phyloP scores from a whole-genome alignment of 1,140 invertebrate genomes.

The Macrobrachium rosenbergii region DNA sequence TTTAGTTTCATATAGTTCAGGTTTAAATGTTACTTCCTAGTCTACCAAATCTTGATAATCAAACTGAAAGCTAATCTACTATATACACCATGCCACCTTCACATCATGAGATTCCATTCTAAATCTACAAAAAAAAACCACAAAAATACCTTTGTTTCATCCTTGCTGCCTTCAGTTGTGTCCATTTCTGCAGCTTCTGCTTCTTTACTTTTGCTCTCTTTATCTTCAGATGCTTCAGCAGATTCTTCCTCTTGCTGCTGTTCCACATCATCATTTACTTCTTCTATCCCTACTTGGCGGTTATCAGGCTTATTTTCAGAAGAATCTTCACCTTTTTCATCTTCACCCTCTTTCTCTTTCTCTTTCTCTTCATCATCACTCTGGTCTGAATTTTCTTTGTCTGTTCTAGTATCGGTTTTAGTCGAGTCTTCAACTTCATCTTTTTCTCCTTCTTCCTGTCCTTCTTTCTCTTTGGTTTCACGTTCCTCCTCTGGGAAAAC shows the following conservation, averaged over 20 bases:
- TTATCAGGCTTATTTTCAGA: conserved; percentile 66
- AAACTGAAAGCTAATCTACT: no score
- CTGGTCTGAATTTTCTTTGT: conserved; percentile 69
- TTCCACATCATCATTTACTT: conserved; percentile 60
- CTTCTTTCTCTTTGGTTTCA: conserved; percentile 66
- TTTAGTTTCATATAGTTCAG: no score
- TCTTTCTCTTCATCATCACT: conserved; percentile 44
- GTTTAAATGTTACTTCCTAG: no score
- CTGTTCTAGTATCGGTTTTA: conserved; percentile 66
- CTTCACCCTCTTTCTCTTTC: conserved; percentile 67
- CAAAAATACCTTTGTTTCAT: conserved; percentile 46
- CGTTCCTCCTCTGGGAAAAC: conserved; percentile 60
- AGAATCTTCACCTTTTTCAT: conserved; percentile 55
- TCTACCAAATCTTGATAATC: no score
- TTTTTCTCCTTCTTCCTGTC: conserved; percentile 66
- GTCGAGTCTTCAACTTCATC: conserved; percentile 60
- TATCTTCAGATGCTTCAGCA: conserved; percentile 59
- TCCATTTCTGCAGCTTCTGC: conserved; percentile 65
- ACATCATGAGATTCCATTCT: no score
- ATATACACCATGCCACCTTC: no score
- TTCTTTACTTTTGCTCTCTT: conserved; percentile 42
- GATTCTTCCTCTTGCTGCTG: conserved; percentile 69
- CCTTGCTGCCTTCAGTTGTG: conserved; percentile 64
- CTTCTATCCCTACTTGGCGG: conserved; percentile 63
- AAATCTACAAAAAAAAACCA: not conserved